Evolutionary conservation across 2,888 invertebrate genomes (phyloP), one percentile per base, ranked within the genome.

Genomic region (Auanema sp.): DNA sequence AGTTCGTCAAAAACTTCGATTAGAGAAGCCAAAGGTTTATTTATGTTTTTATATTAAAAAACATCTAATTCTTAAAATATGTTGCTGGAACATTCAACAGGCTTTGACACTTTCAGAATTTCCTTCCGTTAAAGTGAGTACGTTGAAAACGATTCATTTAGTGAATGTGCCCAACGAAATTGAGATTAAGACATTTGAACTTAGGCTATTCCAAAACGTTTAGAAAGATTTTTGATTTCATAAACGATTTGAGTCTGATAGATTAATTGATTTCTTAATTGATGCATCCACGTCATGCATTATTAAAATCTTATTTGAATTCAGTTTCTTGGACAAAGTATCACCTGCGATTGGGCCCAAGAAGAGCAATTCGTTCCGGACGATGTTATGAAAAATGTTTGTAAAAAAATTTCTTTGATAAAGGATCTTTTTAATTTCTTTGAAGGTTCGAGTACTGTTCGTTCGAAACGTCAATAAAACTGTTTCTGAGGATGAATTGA

Each of bases 341-440:
- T 60, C n/a, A 53, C 54, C 16, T 60, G 60, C 25, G 60, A 60
- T 33, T 60, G 60, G 60, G 60, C 60, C 33, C 60, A 60, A 42
- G 24, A 49, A 12, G 60, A 60, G 47, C 43, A 40, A 1, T 49
- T 25, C 11, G 54, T 60, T 1, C 23, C 54, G n/a, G 60, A 60
- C 11, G 60, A 60, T 16, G 33, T 60, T 12, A 54, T 60, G 60
- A 60, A 55, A 25, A 47, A 16, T 16, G 47, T 47, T 18, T 21
- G 4, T 47, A 10, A 18, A 5, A 16, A 47, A 5, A 18, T 18
- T 5, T 18, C 47, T 47, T n/a, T 43, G 43, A 18, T 8, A 18
- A 3, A 47, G 4, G 4, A 18, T 16, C 3, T 5, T 21, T 21
- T 47, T 18, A n/a, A 43, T 43, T 21, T 8, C 21, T 47, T 18